Evolutionary conservation across 2,113 vertebrate genomes (phyloP).

Genomic region (Tachysurus fulvidraco): DNA sequence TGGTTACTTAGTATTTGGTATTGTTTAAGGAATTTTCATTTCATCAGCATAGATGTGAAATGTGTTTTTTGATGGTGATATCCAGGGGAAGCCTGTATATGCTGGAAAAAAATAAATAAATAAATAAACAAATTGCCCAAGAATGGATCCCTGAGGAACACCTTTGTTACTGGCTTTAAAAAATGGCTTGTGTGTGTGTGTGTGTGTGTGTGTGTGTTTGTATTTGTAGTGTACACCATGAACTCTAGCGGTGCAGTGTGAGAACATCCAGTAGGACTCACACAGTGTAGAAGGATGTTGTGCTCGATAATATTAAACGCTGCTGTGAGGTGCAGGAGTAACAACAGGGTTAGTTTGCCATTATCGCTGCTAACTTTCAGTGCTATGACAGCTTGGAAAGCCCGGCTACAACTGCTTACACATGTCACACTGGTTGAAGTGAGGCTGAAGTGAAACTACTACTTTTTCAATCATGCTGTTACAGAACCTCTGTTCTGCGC

Average conservation of each 20-base stretch:
- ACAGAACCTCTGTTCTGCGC: not conserved
- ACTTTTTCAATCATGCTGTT: not conserved
- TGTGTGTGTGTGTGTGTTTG: not conserved
- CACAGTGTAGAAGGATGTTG: not conserved
- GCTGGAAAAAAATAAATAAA: not conserved
- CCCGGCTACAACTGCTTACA: not conserved
- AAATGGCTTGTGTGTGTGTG: not conserved
- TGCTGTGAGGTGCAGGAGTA: slow-evolving; percentile 2
- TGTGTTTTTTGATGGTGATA: not conserved
- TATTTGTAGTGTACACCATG: not conserved
- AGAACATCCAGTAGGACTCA: not conserved
- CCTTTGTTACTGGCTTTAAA: not conserved
- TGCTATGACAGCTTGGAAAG: slow-evolving; percentile 9
- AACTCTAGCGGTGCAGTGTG: not conserved
- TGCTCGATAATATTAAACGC: not conserved
- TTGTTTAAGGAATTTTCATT: not conserved
- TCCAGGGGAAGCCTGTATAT: not conserved
- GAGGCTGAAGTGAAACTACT: not conserved
- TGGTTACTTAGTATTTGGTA: not conserved
- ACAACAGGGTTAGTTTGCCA: not conserved
- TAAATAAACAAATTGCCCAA: not conserved
- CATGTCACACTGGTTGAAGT: not conserved
- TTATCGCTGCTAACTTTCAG: not conserved
- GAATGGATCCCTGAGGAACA: slow-evolving; percentile 2
- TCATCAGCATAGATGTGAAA: not conserved